Conservation (phyloP, 2,113 vertebrate species). For the Egretta garzetta region DNA sequence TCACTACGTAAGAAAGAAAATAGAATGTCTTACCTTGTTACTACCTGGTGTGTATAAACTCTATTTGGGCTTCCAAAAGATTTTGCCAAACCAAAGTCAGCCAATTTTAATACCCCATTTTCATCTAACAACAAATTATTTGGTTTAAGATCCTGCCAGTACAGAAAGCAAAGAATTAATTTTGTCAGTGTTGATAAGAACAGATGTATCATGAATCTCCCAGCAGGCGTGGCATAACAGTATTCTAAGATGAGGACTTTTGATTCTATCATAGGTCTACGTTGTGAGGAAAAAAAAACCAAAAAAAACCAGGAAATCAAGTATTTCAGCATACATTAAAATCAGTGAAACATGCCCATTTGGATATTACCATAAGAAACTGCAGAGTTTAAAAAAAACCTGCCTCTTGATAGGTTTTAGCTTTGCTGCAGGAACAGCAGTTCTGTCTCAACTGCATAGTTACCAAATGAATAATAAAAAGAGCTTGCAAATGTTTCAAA, state of each 20-base stretch:
- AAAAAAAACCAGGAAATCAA: background rate
- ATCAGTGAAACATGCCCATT: background rate
- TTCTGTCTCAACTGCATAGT: background rate
- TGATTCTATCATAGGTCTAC: background rate
- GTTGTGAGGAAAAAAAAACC: background rate
- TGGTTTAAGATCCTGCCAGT: constrained; percentile 91
- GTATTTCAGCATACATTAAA: background rate
- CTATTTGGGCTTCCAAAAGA: constrained; percentile 96
- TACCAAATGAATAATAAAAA: background rate
- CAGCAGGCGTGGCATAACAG: background rate
- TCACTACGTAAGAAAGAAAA: background rate
- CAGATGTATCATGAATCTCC: background rate
- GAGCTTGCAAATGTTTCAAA: background rate
- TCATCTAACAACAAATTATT: constrained; percentile 96
- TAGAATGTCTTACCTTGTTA: constrained; percentile 86
- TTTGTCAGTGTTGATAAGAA: background rate
- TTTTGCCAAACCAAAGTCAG: constrained; percentile 97
- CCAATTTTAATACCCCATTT: constrained; percentile 93
- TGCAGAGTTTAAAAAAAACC: background rate
- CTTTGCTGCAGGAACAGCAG: background rate
- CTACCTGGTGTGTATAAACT: constrained; percentile 96
- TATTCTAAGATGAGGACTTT: background rate
- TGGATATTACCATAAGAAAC: background rate
- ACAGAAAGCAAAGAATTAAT: background rate
- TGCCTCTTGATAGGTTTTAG: background rate